Evolutionary conservation across 2,797 vertebrate genomes (phyloP).

Genomic region (Chanos chanos): DNA sequence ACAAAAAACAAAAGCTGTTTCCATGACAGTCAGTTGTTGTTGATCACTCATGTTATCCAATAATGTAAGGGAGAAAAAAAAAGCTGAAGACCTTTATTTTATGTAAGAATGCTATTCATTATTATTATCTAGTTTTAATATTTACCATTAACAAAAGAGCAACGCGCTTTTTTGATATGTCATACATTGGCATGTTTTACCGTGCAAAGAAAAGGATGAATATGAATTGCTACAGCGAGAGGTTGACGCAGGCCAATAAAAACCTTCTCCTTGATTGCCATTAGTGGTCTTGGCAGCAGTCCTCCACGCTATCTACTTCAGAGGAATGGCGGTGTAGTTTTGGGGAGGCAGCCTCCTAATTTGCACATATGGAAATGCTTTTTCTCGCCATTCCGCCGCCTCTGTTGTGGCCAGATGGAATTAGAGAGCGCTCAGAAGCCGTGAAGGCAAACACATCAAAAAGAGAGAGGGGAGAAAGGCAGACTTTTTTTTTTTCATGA

Average conservation of each 20-base stretch:
- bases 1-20: too few relatives aligned
- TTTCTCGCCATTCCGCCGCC: conserved; percentile 84
- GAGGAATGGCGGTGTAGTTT: conserved; percentile 79
- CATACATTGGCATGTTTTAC: conserved; percentile 20
- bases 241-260: conserved; percentile 71
- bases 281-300: conserved; percentile 84
- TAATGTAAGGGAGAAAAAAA: too few relatives aligned
- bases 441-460: conserved; percentile 94
- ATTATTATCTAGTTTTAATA: too few relatives aligned
- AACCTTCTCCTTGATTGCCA: conserved; percentile 78
- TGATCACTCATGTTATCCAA: too few relatives aligned
- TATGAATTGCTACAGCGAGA: conserved; percentile 42
- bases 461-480: conserved; percentile 55
- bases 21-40: too few relatives aligned
- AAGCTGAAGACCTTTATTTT: too few relatives aligned
- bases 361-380: conserved; percentile 98
- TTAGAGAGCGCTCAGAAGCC: conserved; percentile 91
- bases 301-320: conserved; percentile 74
- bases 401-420: conserved; percentile 99
- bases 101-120: too few relatives aligned
- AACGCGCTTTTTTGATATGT: too few relatives aligned
- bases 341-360: conserved; percentile 87
- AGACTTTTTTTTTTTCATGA: conserved; percentile 48
- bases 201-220: conserved; percentile 39
- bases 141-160: too few relatives aligned